phyloP scores from a whole-genome alignment of 1,140 invertebrate species.

The Pseudomyrmex gracilis region DNA sequence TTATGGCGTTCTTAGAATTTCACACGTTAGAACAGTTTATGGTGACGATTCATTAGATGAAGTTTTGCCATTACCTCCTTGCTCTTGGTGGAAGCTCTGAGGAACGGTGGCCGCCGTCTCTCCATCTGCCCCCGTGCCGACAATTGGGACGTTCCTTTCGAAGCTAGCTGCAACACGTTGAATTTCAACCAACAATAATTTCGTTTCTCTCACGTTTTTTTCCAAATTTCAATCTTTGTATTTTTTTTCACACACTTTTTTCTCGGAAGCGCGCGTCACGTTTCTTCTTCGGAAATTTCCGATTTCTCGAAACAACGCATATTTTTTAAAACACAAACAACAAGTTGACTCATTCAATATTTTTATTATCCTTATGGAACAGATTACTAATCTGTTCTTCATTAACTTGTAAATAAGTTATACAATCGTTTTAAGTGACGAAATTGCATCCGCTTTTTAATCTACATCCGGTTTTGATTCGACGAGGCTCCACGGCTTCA shows the following conservation, averaged over 20 bases:
- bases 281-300: not conserved
- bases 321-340: not conserved
- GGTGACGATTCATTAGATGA: not conserved
- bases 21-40: too few species aligned
- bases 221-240: not conserved
- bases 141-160: slow-evolving; percentile 70
- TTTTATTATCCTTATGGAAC: too few species aligned
- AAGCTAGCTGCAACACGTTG: slow-evolving; percentile 19
- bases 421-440: too few species aligned
- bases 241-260: too few species aligned
- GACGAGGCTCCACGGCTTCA: too few species aligned
- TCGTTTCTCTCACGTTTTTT: not conserved
- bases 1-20: not conserved
- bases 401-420: too few species aligned
- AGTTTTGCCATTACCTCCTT: slow-evolving; percentile 78
- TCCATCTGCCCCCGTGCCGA: slow-evolving; percentile 82
- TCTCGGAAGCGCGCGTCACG: too few species aligned
- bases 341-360: too few species aligned
- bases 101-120: slow-evolving; percentile 81
- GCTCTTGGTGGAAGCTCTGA: slow-evolving; percentile 79
- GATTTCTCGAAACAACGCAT: not conserved
- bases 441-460: not conserved
- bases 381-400: too few species aligned
- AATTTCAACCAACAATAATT: not conserved
- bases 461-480: not conserved